Evolutionary conservation across 2,888 invertebrate species (phyloP).

Genomic region (Eledone cirrhosa): DNA sequence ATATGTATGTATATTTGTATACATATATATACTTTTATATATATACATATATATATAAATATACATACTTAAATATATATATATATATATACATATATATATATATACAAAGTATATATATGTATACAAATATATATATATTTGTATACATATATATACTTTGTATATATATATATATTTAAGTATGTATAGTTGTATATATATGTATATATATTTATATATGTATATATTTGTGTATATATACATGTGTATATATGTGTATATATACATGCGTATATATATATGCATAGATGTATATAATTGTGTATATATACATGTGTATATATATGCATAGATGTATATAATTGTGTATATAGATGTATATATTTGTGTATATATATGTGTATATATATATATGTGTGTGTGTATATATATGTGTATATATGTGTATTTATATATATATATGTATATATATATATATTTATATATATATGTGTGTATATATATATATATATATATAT

Average conservation of each 20-base stretch:
- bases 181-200: too few species aligned
- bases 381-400: not conserved
- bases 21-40: too few species aligned
- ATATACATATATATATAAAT: too few species aligned
- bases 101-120: too few species aligned
- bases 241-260: not conserved
- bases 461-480: conserved; percentile 1
- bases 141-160: too few species aligned
- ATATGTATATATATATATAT: not conserved
- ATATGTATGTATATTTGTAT: too few species aligned
- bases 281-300: not conserved
- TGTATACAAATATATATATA: too few species aligned
- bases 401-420: not conserved
- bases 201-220: not conserved
- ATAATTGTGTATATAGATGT: too few species aligned
- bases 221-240: not conserved
- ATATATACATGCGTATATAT: not conserved
- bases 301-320: too few species aligned
- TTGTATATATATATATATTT: not conserved
- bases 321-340: too few species aligned
- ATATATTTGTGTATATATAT: not conserved
- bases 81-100: too few species aligned
- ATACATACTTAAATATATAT: too few species aligned
- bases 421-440: not conserved
- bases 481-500: not conserved